A percentile compares a stretch with the other conserved stretches of the same genome.
phyloP scores from a whole-genome alignment of 2,113 vertebrate genomes.

The Ictalurus punctatus region DNA sequence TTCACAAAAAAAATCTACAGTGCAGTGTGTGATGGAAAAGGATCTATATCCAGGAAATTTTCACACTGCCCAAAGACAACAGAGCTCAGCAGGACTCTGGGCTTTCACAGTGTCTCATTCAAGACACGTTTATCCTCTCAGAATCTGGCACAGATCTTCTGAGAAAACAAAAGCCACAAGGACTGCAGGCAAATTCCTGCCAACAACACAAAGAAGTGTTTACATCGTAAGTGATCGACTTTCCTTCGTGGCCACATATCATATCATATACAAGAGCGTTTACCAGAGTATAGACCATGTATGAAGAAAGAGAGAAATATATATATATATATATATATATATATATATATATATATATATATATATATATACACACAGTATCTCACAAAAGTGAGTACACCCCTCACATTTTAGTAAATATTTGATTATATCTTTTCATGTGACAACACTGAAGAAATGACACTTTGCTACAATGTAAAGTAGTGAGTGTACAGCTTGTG shows the following conservation, averaged over 20 bases:
- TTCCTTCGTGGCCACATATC: slow-evolving; percentile 14
- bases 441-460: too few species aligned
- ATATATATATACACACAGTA: too few species aligned
- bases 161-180: slow-evolving; percentile 29
- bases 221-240: slow-evolving; percentile 22
- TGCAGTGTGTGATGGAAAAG: background rate
- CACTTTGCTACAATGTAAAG: too few species aligned
- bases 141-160: background rate
- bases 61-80: background rate
- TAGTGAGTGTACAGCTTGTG: too few species aligned
- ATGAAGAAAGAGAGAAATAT: background rate
- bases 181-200: slow-evolving; percentile 27
- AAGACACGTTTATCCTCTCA: slow-evolving; percentile 16
- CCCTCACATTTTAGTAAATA: too few species aligned
- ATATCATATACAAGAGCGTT: background rate
- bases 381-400: too few species aligned
- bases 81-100: background rate
- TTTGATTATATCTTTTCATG: too few species aligned
- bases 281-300: slow-evolving; percentile 27
- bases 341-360: too few species aligned
- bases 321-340: too few species aligned
- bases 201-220: slow-evolving; percentile 32
- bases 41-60: slow-evolving; percentile 13
- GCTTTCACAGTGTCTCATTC: slow-evolving; percentile 7
- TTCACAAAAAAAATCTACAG: background rate